Evolutionary conservation across 2,888 invertebrate genomes (phyloP).

Genomic region (Lepidonotus clava): DNA sequence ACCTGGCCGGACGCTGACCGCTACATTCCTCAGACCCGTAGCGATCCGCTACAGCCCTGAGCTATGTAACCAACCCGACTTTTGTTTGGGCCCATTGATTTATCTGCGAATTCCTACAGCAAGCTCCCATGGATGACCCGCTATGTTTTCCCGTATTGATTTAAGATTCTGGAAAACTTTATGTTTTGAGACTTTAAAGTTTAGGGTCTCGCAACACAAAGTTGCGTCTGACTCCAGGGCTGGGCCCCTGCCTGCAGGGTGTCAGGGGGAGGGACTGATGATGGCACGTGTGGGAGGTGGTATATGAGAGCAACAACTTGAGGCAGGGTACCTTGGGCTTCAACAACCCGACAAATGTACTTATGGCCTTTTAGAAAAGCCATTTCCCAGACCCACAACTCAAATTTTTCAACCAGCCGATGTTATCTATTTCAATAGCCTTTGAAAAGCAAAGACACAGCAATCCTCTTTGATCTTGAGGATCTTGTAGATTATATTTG

Average conservation of each 20-base stretch:
- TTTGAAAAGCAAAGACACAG: neutral
- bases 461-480: neutral
- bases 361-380: too few species aligned
- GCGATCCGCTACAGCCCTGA: neutral
- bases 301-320: neutral
- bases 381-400: too few species aligned
- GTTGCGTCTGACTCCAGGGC: neutral
- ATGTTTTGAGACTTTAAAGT: neutral
- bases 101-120: neutral
- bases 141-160: neutral
- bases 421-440: slow-evolving; percentile 19
- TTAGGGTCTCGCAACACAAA: neutral
- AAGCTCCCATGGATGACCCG: neutral
- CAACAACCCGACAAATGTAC: too few species aligned
- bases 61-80: neutral
- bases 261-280: neutral
- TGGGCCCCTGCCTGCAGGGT: neutral
- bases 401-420: too few species aligned
- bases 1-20: neutral
- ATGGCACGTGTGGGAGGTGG: neutral
- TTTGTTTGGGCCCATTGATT: neutral
- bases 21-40: neutral
- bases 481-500: too few species aligned
- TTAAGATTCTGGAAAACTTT: neutral
- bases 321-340: too few species aligned